phyloP scores from a whole-genome alignment of 2,888 invertebrate species.

The Mimachlamys varia region DNA sequence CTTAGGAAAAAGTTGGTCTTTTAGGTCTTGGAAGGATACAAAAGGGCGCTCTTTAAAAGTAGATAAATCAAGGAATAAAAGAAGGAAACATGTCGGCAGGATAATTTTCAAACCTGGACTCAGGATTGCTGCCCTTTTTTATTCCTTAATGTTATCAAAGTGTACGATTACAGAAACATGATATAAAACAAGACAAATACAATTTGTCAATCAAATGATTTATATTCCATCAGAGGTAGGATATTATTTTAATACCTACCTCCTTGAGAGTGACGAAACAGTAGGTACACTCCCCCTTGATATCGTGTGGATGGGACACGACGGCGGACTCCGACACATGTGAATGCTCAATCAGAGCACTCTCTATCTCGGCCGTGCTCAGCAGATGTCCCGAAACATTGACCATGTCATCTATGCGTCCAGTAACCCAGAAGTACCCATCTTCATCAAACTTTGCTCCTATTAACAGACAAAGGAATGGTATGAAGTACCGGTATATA shows the following conservation, averaged over 20 bases:
- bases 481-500: neutral
- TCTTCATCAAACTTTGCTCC: constrained; percentile 95
- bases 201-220: too few species aligned
- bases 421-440: constrained; percentile 98
- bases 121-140: too few species aligned
- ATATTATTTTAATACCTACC: constrained; percentile 80
- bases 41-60: too few species aligned
- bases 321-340: constrained; percentile 96
- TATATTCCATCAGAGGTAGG: too few species aligned
- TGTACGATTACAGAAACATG: too few species aligned
- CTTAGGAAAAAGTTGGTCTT: too few species aligned
- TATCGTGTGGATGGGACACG: constrained; percentile 95
- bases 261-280: constrained; percentile 97
- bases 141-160: too few species aligned
- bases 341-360: constrained; percentile 82
- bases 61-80: too few species aligned
- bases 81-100: too few species aligned
- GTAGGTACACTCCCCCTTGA: constrained; percentile 98
- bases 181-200: too few species aligned
- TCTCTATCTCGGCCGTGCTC: constrained; percentile 94
- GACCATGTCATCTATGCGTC: constrained; percentile 98
- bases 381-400: constrained; percentile 99
- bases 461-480: constrained; percentile 79
- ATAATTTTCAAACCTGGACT: too few species aligned
- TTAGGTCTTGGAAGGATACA: too few species aligned